phyloP scores from a whole-genome alignment of 2,888 invertebrate genomes.

The Orchesellides sinensis region DNA sequence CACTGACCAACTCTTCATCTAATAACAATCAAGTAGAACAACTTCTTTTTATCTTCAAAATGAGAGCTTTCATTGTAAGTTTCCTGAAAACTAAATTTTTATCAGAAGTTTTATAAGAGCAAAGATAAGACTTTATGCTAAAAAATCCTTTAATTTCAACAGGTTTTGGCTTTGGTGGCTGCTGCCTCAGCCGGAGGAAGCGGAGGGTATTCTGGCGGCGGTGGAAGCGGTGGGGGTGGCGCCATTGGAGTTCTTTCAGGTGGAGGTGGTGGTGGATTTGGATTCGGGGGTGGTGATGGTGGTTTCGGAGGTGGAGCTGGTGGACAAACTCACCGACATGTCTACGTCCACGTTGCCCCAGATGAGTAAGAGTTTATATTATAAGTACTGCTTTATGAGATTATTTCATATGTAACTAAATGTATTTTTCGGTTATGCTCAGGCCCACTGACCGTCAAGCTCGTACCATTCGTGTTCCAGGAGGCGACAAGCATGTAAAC shows the following conservation, averaged over 20 bases:
- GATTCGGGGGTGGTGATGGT: slow-evolving; percentile 8
- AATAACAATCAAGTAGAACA: not conserved
- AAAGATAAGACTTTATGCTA: not conserved
- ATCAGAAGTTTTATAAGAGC: not conserved
- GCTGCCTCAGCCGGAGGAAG: slow-evolving; percentile 48
- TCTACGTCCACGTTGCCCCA: slow-evolving; percentile 46
- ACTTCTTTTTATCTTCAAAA: slow-evolving; percentile 12
- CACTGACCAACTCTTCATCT: not conserved
- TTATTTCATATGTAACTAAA: slow-evolving; percentile 85
- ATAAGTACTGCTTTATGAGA: slow-evolving; percentile 78
- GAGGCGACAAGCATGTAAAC: slow-evolving; percentile 47
- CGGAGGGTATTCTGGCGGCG: slow-evolving; percentile 8
- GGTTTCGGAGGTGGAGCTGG: slow-evolving; percentile 79
- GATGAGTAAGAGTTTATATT: slow-evolving; percentile 25
- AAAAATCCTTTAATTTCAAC: not conserved
- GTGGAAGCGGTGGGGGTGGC: slow-evolving; percentile 11
- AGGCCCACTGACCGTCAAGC: slow-evolving; percentile 18
- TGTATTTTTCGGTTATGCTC: no score
- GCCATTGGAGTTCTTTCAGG: slow-evolving; percentile 12
- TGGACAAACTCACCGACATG: slow-evolving; percentile 75
- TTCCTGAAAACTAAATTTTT: not conserved
- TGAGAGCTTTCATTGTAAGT: slow-evolving; percentile 63
- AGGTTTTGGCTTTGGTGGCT: slow-evolving; percentile 56
- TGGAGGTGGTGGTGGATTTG: slow-evolving; percentile 21
- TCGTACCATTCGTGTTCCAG: slow-evolving; percentile 40